Base-by-base conservation (phyloP, 2,113 vertebrate species). In the Oxyruncus cristatus region DNA sequence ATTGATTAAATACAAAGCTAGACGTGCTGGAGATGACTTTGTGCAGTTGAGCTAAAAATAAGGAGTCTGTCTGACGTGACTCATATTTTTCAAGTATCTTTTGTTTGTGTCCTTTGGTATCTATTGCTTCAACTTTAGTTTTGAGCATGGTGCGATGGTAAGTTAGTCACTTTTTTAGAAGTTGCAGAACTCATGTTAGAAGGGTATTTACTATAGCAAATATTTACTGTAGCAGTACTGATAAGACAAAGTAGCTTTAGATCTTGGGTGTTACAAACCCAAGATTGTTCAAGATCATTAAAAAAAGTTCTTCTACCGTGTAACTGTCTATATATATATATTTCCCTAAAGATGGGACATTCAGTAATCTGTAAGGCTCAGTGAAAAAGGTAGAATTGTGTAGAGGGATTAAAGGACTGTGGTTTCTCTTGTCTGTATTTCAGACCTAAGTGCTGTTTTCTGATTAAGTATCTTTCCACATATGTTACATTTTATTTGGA, bases 11-110 rank as follows among this genome's bases (percentile, higher is more conserved):
- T 46, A 23, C 8, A 66, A 74, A 86, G 35, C 23, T 55, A 28
- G 56, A 52, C 39, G 67, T 6, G 2, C 42, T 89, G 47, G 35
- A 81, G 59, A 23, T 61, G 12, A 28, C 24, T 81, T 71, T 16
- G 33, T 68, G 24, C 68, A 59, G 66, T 52, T 91, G 65, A 56
- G 70, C 46, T 88, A 73, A 89, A 94, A 93, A 63, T 78, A 42
- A 67, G 0, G 1, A 63, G 15, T 79, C 22, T 53, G 63, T 55
- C 39, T 88, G 52, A 21, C 71, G 70, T 81, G 50, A 71, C 46
- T 81, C 7, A 6, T 28, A 22, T 58, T 79, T 88, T 88, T 80
- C 7, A 56, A 35, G 9, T 55, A 37, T 63, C 13, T 74, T 77
- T 26, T 90, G 9, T 89, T 94, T 70, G 58, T 94, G 17, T 77